These are phyloP conservation scores for Conus ventricosus DNA, from an alignment of 1,140 invertebrate species.

Conservation along the genomic window DNA sequence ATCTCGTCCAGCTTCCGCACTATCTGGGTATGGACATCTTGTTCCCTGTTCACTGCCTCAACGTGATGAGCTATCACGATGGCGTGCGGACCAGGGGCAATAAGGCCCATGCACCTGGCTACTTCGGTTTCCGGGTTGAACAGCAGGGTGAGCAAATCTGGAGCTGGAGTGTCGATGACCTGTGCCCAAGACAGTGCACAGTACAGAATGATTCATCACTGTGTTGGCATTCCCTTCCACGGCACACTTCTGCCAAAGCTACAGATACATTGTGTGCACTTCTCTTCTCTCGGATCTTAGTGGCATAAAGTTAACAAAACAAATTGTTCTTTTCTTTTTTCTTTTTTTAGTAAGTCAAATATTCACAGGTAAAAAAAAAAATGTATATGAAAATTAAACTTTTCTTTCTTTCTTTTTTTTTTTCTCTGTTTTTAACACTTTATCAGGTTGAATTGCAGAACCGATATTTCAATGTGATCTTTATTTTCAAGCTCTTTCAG, in stretches of 20 bases:
- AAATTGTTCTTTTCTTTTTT: not conserved
- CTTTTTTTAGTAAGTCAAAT: not conserved
- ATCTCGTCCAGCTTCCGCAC: conserved; percentile 5
- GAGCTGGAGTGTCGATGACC: conserved; percentile 50
- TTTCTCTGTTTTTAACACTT: not conserved
- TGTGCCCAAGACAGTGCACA: not conserved
- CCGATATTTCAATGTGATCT: too few species aligned
- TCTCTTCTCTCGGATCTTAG: too few species aligned
- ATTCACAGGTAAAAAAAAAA: not conserved
- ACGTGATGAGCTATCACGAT: conserved; percentile 17
- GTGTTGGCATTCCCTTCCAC: too few species aligned
- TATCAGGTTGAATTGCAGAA: too few species aligned
- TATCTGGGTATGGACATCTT: not conserved
- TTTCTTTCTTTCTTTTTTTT: not conserved
- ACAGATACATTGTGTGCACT: too few species aligned
- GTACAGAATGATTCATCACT: too few species aligned
- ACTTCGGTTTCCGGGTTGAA: conserved; percentile 35
- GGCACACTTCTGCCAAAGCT: not conserved
- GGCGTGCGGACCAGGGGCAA: conserved; percentile 49
- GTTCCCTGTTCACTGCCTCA: conserved; percentile 27
- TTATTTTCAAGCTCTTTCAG: too few species aligned
- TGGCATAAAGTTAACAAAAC: not conserved
- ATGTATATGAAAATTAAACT: not conserved
- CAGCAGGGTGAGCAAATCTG: too few species aligned
- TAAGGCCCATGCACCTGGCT: conserved; percentile 44